phyloP scores from a whole-genome alignment of 2,888 invertebrate genomes.

The Tiliacea aurago region DNA sequence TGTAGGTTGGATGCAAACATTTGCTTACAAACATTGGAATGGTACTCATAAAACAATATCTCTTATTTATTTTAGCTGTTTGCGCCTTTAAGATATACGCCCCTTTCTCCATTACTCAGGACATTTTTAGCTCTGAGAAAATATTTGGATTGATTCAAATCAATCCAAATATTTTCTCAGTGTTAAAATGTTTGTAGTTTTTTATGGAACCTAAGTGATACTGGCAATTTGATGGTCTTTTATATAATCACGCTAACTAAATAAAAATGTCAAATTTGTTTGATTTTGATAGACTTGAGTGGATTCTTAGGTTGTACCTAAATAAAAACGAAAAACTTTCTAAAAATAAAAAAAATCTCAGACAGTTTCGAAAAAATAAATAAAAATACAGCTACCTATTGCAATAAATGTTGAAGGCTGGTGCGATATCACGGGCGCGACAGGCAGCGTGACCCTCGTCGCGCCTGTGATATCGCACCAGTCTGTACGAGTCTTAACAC shows the following conservation, averaged over 20 bases:
- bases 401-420: no score
- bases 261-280: constrained; percentile 5
- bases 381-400: no score
- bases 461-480: no score
- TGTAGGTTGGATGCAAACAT: constrained; percentile 24
- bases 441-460: no score
- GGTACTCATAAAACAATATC: constrained; percentile 34
- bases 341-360: neutral
- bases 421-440: no score
- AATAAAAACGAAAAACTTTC: neutral
- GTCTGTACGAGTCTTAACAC: no score
- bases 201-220: neutral
- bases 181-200: constrained; percentile 17
- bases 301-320: neutral
- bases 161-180: constrained; percentile 39
- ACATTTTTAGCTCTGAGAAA: no score
- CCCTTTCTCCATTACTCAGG: constrained; percentile 3
- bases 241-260: neutral
- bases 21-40: constrained; percentile 37
- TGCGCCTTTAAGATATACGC: constrained; percentile 9
- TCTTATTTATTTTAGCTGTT: constrained; percentile 39
- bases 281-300: neutral
- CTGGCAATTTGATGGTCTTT: neutral
- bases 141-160: no score
- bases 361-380: no score